phyloP scores from a whole-genome alignment of 2,797 vertebrate genomes.

The Leptodactylus fallax region DNA sequence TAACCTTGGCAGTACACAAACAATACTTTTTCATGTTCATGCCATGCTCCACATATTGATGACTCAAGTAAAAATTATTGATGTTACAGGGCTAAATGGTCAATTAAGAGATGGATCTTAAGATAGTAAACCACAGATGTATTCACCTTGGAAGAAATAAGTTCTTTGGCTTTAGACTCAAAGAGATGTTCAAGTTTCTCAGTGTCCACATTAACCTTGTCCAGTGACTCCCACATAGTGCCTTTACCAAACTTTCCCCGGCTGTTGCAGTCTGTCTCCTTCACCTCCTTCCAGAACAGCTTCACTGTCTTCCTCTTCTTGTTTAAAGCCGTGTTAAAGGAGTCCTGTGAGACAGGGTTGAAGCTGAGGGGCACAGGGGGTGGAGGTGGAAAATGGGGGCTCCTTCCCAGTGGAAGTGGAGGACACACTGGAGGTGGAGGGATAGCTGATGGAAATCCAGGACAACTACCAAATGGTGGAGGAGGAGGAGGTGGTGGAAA shows the following conservation, averaged over 20 bases:
- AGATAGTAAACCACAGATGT: background rate
- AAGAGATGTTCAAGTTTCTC: slow-evolving; percentile 92
- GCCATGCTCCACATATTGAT: too few relatives aligned
- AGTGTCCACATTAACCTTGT: slow-evolving; percentile 85
- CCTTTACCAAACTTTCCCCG: slow-evolving; percentile 84
- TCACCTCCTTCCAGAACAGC: slow-evolving; percentile 95
- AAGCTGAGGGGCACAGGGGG: slow-evolving; percentile 68
- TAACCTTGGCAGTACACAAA: too few relatives aligned
- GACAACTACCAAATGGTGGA: slow-evolving; percentile 65
- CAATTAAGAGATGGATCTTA: background rate
- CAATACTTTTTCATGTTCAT: too few relatives aligned
- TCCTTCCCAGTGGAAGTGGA: slow-evolving; percentile 57
- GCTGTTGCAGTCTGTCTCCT: slow-evolving; percentile 76
- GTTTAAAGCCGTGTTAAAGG: slow-evolving; percentile 51
- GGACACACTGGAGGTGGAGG: slow-evolving; percentile 54
- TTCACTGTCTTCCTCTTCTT: slow-evolving; percentile 93
- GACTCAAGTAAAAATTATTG: too few relatives aligned
- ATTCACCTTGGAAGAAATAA: slow-evolving; percentile 83
- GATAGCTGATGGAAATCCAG: slow-evolving; percentile 66
- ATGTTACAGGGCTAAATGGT: too few relatives aligned
- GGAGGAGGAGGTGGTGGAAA: slow-evolving; percentile 66
- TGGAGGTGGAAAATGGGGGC: slow-evolving; percentile 66
- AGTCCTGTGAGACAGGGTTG: slow-evolving; percentile 65
- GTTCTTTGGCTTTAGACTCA: slow-evolving; percentile 91
- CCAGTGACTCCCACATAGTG: slow-evolving; percentile 91